These are phyloP conservation scores for Ochlodes sylvanus DNA, from an alignment of 2,888 invertebrate genomes.

Conservation along the genomic window DNA sequence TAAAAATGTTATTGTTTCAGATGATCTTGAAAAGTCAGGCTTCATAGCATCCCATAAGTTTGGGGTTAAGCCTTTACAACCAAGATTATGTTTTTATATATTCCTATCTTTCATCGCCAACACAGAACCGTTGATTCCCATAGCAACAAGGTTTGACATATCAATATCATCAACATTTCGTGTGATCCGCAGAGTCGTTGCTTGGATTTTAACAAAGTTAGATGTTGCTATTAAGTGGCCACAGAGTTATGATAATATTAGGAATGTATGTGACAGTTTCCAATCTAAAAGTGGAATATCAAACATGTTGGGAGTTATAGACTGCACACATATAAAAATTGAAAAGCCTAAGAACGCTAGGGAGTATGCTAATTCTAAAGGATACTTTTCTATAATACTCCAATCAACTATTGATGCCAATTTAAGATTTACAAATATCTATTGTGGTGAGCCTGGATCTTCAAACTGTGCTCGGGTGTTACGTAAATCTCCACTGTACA, in stretches of 20 bases:
- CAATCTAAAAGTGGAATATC: slow-evolving; percentile 61
- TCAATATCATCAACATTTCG: slow-evolving; percentile 69
- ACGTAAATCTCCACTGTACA: slow-evolving; percentile 63
- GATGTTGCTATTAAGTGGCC: slow-evolving; percentile 68
- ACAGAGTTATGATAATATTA: slow-evolving; percentile 56
- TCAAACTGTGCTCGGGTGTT: slow-evolving; percentile 60
- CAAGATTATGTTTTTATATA: slow-evolving; percentile 67
- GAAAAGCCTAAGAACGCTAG: slow-evolving; percentile 66
- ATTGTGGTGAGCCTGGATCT: slow-evolving; percentile 70
- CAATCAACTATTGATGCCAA: slow-evolving; percentile 66
- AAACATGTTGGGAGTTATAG: slow-evolving; percentile 64
- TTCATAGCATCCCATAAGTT: slow-evolving; percentile 67
- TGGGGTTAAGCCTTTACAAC: slow-evolving; percentile 66
- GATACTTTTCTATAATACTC: slow-evolving; percentile 64
- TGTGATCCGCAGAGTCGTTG: slow-evolving; percentile 65
- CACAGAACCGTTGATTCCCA: slow-evolving; percentile 65
- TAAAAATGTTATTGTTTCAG: slow-evolving; percentile 53
- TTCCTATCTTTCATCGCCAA: slow-evolving; percentile 66
- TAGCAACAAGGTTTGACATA: slow-evolving; percentile 67
- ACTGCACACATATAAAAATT: slow-evolving; percentile 66
- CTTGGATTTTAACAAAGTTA: slow-evolving; percentile 67
- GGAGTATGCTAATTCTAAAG: slow-evolving; percentile 65
- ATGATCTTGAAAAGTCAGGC: slow-evolving; percentile 66
- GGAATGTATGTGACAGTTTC: slow-evolving; percentile 57
- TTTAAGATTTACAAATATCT: slow-evolving; percentile 64